Conservation (phyloP, 2,888 invertebrate genomes). For the Phengaris arion region DNA sequence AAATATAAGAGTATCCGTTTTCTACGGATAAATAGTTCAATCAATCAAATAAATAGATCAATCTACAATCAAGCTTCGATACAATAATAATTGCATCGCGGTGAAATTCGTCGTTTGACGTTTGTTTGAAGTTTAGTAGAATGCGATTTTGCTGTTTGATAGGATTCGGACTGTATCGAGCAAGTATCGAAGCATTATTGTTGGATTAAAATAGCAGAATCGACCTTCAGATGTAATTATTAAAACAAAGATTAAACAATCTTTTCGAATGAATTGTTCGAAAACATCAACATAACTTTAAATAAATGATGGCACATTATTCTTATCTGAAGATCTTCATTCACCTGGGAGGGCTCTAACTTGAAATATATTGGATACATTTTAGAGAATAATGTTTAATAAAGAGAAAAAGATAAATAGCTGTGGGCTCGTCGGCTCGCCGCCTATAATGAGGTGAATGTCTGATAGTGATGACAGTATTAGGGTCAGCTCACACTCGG, state of each 20-base stretch:
- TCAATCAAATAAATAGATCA: too few relatives aligned
- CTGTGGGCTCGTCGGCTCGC: not conserved
- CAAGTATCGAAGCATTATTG: too few relatives aligned
- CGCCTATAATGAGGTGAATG: not conserved
- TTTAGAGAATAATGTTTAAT: constrained; percentile 12
- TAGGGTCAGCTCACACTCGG: not conserved
- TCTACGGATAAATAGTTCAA: too few relatives aligned
- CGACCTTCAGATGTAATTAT: not conserved
- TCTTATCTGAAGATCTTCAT: constrained; percentile 18
- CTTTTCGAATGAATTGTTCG: constrained; percentile 3
- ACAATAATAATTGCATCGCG: too few relatives aligned
- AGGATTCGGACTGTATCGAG: too few relatives aligned
- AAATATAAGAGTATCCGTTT: too few relatives aligned
- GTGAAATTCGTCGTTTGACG: too few relatives aligned
- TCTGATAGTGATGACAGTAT: constrained; percentile 14
- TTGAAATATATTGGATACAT: constrained; percentile 21
- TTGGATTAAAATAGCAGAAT: too few relatives aligned
- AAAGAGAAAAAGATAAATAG: constrained; percentile 14
- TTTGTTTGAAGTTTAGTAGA: too few relatives aligned
- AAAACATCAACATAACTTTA: constrained; percentile 14
- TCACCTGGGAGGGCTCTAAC: constrained; percentile 2
- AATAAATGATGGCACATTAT: constrained; percentile 24
- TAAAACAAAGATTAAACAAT: not conserved
- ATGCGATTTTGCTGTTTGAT: too few relatives aligned
- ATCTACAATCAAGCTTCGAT: too few relatives aligned